Evolutionary conservation across 2,797 vertebrate genomes (phyloP), one percentile per base, ranked within the genome.

Genomic region (Fistularia commersonii): DNA sequence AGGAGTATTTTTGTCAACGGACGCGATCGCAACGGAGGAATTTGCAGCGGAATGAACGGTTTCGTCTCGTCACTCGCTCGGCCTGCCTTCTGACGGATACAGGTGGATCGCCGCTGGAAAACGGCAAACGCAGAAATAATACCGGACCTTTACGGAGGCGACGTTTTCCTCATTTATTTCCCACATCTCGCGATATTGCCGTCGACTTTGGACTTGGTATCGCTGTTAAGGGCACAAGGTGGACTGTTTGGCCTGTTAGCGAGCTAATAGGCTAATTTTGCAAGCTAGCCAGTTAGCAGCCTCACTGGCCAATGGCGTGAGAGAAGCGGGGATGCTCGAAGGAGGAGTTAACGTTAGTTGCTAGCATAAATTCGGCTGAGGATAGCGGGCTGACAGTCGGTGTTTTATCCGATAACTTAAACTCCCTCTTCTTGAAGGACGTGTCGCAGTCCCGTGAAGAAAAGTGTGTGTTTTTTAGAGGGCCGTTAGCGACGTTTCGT

Each of bases 251-350:
- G 32, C 41, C 61, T 41, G 70, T 66, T 62, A 58, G 79, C 77
- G 39, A 55, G 84, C 82, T 84, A 84, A 83, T 69, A 66, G 61
- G 87, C 85, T 88, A 88, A 87, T 87, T 79, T 72, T 3, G 80
- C 66, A 80, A 82, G 84, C 83, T 80, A 44, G 68, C 36, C 61
- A 34, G 69, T 56, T 82, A 85, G 77, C 82, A 48, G 61, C 67
- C 23, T 13, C 14, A 36, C 35, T 31, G 69, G 47, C 80, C 77
- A 76, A 74, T 74, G 76, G 70, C 57, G 51, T 36, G 32, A n/a
- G 11, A 61, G 69, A 43, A 59, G 72, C 50, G 69, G 23, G 75
- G 78, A 77, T 85, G 82, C 75, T 77, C 15, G 68, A 39, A 69
- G 76, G 81, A 77, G 77, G 81, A 74, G 73, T 60, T 79, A 69